Evolutionary conservation across 53 echinoderm and acorn worm species (phyloP), one percentile per base, ranked within the genome.

Genomic region (Echinometra lucunter): DNA sequence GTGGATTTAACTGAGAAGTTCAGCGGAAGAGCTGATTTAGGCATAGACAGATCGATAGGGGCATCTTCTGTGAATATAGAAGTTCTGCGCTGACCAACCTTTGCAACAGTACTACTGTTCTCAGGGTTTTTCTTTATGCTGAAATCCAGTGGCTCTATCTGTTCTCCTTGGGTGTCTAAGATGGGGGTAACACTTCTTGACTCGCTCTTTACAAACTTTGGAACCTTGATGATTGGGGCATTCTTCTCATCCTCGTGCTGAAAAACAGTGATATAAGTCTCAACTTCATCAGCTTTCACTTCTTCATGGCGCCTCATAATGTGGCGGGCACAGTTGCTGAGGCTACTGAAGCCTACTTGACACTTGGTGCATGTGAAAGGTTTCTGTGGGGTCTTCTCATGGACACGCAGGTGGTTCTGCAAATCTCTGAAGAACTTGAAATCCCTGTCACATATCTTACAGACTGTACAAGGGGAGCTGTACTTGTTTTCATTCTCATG

Each of bases 401-500:
- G 99, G 63, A 98, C 96, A 45, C 98, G 96, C 95, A 99, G 63
- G 58, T 99, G 99, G 95, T 99, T 98, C 81, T 98, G 99, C 6
- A 99, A 92, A 95, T 98, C 99, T 70, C 99, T 66, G 96, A 99
- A 99, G 93, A 99, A 99, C 81, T 97, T 97, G 95, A 99, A 99
- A 72, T 98, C 98, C 11, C 97, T 74, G 69, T 97, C 95, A 93
- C 99, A 99, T 49, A 97, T 93, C 74, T 96, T 99, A 93, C 99
- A 99, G 66, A 97, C 78, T 25, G 99, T 98, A 66, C 98, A 98
- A 2, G 99, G 99, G 0, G 99, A 95, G 56, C 97, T 94, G 94
- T 98, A 99, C 80, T 96, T 97, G 19, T 95, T 96, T 27, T 94
- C 94, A 35, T 94, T 85, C 38, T 90, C 95, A 42, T 95, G 94